A percentile compares a stretch with the other conserved stretches of the same genome.
phyloP scores from a whole-genome alignment of 2,797 vertebrate species.

The Cyprinodon diabolis region DNA sequence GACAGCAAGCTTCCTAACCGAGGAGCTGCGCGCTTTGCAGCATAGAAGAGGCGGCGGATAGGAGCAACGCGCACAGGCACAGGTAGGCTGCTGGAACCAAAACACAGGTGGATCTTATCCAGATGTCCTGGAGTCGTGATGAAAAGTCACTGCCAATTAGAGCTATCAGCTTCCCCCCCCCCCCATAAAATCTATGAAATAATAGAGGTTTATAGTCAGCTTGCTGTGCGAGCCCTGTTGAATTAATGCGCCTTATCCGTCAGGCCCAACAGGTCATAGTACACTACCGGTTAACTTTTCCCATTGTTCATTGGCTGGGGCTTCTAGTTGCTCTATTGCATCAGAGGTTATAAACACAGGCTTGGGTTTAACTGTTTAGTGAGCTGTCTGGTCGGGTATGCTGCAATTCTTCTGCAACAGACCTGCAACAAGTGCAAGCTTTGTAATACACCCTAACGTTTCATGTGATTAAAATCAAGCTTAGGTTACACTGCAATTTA shows the following conservation, averaged over 20 bases:
- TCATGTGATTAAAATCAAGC: background rate
- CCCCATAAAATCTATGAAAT: background rate
- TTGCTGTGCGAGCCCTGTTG: background rate
- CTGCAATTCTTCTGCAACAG: conserved; percentile 8
- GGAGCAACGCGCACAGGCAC: conserved; percentile 53
- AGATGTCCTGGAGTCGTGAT: background rate
- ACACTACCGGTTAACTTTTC: conserved; percentile 56
- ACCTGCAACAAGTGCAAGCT: conserved; percentile 20
- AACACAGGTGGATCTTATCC: background rate
- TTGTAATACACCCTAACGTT: background rate
- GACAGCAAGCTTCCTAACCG: conserved; percentile 52
- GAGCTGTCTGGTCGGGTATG: conserved; percentile 2
- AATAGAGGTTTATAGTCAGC: background rate
- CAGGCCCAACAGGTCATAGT: conserved; percentile 73
- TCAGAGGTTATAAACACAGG: conserved; percentile 25
- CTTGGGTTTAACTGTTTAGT: conserved; percentile 13
- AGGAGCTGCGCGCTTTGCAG: conserved; percentile 49
- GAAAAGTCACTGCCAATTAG: background rate
- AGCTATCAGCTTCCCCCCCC: too few relatives aligned
- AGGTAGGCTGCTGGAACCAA: conserved; percentile 53
- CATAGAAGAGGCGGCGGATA: conserved; percentile 55
- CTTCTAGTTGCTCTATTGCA: conserved; percentile 21
- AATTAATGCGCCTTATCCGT: conserved; percentile 22
- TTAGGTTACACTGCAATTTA: background rate
- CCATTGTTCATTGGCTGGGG: conserved; percentile 1